Evolutionary conservation across 1,140 invertebrate species (phyloP).

Genomic region (Drosophila tani): DNA sequence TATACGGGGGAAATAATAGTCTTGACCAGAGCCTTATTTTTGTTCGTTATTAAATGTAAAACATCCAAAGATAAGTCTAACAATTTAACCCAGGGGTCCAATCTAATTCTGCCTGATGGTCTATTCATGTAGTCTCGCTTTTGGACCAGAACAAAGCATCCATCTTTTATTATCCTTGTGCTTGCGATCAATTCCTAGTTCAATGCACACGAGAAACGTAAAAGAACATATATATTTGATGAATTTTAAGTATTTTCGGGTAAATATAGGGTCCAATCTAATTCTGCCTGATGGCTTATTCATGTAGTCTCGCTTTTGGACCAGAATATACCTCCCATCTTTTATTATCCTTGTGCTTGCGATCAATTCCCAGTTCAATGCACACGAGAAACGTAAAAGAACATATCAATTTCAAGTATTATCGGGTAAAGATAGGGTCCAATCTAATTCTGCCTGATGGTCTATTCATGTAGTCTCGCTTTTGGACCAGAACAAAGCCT

Average conservation of each 20-base stretch:
- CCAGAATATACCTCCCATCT: slow-evolving; percentile 47
- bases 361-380: slow-evolving; percentile 29
- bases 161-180: slow-evolving; percentile 75
- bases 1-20: neutral
- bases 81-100: neutral
- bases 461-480: slow-evolving; percentile 69
- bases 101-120: no score
- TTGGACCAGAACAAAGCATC: slow-evolving; percentile 32
- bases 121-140: no score
- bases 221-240: slow-evolving; percentile 23
- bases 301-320: no score
- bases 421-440: slow-evolving; percentile 47
- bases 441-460: slow-evolving; percentile 66
- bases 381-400: slow-evolving; percentile 77
- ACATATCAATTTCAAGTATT: no score
- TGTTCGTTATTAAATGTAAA: neutral
- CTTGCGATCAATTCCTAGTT: slow-evolving; percentile 30
- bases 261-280: neutral
- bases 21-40: neutral
- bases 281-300: no score
- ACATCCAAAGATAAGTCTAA: no score
- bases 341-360: slow-evolving; percentile 76
- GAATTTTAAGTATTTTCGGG: neutral
- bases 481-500: slow-evolving; percentile 68
- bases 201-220: slow-evolving; percentile 76